Percentiles rank a stretch among this genome's conserved stretches.
phyloP scores from a whole-genome alignment of 2,797 vertebrate species.

The Chelidonichthys spinosus region DNA sequence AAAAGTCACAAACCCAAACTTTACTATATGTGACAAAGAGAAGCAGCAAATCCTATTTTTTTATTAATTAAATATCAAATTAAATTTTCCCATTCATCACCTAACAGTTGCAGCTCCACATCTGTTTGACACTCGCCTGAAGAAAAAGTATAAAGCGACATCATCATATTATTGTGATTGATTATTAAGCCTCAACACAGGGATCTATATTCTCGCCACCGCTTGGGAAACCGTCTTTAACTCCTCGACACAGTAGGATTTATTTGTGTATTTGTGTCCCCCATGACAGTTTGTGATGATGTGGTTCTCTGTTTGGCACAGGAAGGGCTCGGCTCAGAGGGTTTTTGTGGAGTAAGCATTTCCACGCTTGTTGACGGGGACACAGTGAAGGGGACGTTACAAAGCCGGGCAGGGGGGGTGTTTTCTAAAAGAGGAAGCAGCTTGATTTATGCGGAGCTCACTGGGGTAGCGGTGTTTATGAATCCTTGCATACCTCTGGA shows the following conservation, averaged over 20 bases:
- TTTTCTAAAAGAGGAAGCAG: conserved; percentile 57
- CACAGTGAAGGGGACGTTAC: conserved; percentile 19
- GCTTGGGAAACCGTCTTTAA: not conserved
- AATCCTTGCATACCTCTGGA: not conserved
- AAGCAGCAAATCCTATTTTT: not conserved
- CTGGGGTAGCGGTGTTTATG: not conserved
- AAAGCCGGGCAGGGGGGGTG: not conserved
- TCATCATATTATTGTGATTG: too few relatives aligned
- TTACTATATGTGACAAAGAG: not conserved
- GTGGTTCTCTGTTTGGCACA: conserved; percentile 49
- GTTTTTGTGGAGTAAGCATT: conserved; percentile 69
- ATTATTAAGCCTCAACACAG: not conserved
- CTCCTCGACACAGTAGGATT: too few relatives aligned
- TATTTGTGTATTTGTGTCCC: not conserved
- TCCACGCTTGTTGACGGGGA: conserved; percentile 55
- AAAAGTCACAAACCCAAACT: not conserved
- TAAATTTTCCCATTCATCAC: not conserved
- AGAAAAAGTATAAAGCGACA: not conserved
- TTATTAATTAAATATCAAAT: too few relatives aligned
- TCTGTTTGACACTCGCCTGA: not conserved
- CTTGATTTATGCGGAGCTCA: conserved; percentile 25
- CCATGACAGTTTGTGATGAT: conserved; percentile 27
- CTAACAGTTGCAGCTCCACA: not conserved
- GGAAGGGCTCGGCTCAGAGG: conserved; percentile 29
- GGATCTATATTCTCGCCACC: not conserved